These are phyloP conservation scores for Genyomyrus donnyi DNA, from an alignment of 2,113 vertebrate genomes.

Conservation along the genomic window DNA sequence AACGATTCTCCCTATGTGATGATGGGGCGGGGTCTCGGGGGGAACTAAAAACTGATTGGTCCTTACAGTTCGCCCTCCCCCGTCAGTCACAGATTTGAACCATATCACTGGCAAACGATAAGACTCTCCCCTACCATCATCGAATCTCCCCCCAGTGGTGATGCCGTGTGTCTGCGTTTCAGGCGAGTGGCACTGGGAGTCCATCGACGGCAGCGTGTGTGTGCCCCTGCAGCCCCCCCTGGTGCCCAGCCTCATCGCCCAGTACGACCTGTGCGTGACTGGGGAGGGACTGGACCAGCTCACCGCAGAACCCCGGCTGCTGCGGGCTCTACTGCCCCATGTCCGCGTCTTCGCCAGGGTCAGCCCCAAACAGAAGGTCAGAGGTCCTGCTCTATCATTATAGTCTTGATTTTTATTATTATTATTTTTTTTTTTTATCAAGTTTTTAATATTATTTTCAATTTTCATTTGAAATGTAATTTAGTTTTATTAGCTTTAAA, in stretches of 20 bases:
- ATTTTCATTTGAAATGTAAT: background rate
- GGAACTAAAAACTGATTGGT: background rate
- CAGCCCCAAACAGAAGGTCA: constrained; percentile 69
- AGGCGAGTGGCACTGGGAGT: constrained; percentile 79
- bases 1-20: background rate
- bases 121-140: background rate
- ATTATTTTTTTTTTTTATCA: background rate
- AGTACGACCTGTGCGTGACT: constrained; percentile 79
- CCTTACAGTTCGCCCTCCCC: background rate
- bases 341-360: constrained; percentile 64
- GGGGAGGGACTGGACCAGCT: constrained; percentile 79
- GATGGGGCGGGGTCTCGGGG: background rate
- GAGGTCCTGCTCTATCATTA: background rate
- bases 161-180: constrained; percentile 4
- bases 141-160: background rate
- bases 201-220: constrained; percentile 63
- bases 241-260: constrained; percentile 49
- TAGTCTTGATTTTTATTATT: background rate
- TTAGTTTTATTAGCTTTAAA: background rate
- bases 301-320: constrained; percentile 47
- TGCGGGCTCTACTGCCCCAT: constrained; percentile 57
- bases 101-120: background rate
- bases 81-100: background rate
- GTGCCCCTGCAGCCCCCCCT: constrained; percentile 55
- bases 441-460: background rate